These are phyloP conservation scores for Oxygymnocypris stewartii DNA, from an alignment of 2,113 vertebrate genomes.

Conservation along the genomic window DNA sequence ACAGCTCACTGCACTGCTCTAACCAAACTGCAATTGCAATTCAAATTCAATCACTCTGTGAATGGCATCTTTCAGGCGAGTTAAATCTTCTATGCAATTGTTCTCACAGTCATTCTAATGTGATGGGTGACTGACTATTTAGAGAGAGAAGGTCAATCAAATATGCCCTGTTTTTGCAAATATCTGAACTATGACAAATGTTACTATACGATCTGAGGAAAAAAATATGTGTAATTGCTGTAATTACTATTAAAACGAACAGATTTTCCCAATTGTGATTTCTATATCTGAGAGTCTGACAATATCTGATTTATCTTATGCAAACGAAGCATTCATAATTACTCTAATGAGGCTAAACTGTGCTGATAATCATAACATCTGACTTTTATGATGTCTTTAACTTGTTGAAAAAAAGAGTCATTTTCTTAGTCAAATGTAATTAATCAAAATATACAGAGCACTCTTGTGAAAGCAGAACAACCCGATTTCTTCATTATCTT, in stretches of 20 bases:
- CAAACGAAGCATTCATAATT: constrained; percentile 8
- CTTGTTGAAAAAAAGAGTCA: neutral
- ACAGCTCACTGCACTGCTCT: constrained; percentile 30
- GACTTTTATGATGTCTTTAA: constrained; percentile 8
- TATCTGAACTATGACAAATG: neutral
- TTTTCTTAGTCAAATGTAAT: constrained; percentile 7
- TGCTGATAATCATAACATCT: neutral
- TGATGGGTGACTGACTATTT: constrained; percentile 9
- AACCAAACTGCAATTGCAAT: constrained; percentile 33
- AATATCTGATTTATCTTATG: neutral
- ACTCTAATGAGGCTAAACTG: constrained; percentile 4
- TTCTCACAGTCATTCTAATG: constrained; percentile 26
- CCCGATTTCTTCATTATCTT: constrained; percentile 14
- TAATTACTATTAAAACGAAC: neutral
- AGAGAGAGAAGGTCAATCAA: constrained; percentile 18
- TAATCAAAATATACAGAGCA: constrained; percentile 3
- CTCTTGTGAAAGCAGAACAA: neutral
- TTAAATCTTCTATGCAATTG: constrained; percentile 13
- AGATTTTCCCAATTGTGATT: neutral
- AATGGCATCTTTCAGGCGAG: constrained; percentile 17
- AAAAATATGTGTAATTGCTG: neutral
- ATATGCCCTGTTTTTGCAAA: neutral
- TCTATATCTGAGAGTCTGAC: neutral
- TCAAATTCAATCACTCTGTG: constrained; percentile 27
- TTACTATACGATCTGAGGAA: neutral